Percentiles rank a stretch among this genome's conserved stretches.
These are phyloP conservation scores for Onthophagus sagittarius DNA, from an alignment of 2,888 invertebrate genomes.

Conservation along the genomic window DNA sequence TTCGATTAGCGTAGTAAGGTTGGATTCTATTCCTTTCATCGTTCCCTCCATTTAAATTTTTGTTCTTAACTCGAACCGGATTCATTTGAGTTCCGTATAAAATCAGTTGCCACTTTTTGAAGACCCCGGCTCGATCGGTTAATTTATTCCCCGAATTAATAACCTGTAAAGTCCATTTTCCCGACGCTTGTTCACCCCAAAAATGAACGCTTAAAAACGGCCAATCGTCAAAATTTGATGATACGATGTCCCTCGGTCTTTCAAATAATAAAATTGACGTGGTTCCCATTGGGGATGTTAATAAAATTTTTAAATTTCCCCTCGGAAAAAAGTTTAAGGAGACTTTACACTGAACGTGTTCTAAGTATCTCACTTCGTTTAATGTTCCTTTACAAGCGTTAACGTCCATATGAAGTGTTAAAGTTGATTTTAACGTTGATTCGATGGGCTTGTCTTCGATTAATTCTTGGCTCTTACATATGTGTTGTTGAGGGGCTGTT, in stretches of 20 bases:
- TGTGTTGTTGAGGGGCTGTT: slow-evolving; percentile 93
- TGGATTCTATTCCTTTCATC: slow-evolving; percentile 25
- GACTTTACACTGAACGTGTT: slow-evolving; percentile 97
- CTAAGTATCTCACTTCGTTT: slow-evolving; percentile 85
- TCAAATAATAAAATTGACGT: slow-evolving; percentile 90
- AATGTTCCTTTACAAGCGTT: slow-evolving; percentile 85
- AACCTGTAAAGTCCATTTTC: slow-evolving; percentile 79
- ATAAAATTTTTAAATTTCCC: slow-evolving; percentile 73
- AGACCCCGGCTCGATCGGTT: slow-evolving; percentile 76
- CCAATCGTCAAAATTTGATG: slow-evolving; percentile 97
- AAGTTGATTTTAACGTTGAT: slow-evolving; percentile 67
- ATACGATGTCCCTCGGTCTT: slow-evolving; percentile 85
- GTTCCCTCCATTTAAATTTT: slow-evolving; percentile 43
- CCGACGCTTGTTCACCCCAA: slow-evolving; percentile 93
- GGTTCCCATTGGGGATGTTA: slow-evolving; percentile 92
- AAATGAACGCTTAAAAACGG: slow-evolving; percentile 98
- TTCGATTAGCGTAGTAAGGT: slow-evolving; percentile 55
- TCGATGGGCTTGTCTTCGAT: slow-evolving; percentile 79
- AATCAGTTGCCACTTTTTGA: slow-evolving; percentile 94
- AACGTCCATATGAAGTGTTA: slow-evolving; percentile 81
- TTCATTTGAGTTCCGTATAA: slow-evolving; percentile 91
- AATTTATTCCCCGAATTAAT: slow-evolving; percentile 65
- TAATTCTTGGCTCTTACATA: slow-evolving; percentile 88
- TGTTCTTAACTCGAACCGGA: slow-evolving; percentile 69
- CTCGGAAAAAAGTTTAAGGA: slow-evolving; percentile 88